Conservation (phyloP, 1,140 invertebrate genomes). For the Temnothorax curvispinosus region DNA sequence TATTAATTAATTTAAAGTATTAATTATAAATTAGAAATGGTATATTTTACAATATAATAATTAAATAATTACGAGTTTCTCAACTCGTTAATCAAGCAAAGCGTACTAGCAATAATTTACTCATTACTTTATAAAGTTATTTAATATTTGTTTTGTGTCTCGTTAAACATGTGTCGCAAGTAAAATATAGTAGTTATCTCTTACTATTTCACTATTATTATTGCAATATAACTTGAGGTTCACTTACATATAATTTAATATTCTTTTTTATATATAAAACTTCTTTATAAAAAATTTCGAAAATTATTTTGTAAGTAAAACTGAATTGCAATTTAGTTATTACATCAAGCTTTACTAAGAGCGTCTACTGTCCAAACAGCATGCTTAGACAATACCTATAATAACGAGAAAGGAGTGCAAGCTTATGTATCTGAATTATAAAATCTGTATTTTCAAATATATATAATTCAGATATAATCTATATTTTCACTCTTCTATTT, state of each 20-base stretch:
- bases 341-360: neutral
- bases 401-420: neutral
- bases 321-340: neutral
- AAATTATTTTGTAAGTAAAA: neutral
- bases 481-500: neutral
- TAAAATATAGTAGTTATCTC: neutral
- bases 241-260: neutral
- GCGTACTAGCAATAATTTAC: neutral
- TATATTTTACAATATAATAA: conserved; percentile 5
- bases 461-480: neutral
- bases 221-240: neutral
- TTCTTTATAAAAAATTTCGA: neutral
- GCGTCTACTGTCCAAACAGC: neutral
- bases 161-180: neutral
- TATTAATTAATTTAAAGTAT: neutral
- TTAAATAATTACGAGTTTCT: neutral
- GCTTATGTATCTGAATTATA: neutral
- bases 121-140: conserved; percentile 5
- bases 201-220: conserved; percentile 1
- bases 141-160: neutral
- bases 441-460: neutral
- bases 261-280: neutral
- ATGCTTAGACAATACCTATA: neutral
- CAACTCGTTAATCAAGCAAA: neutral
- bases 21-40: neutral